Percentiles rank a stretch among this genome's conserved stretches.
Evolutionary conservation across 2,797 vertebrate species (phyloP).

Genomic region (Oryzias dopingdopingensis): DNA sequence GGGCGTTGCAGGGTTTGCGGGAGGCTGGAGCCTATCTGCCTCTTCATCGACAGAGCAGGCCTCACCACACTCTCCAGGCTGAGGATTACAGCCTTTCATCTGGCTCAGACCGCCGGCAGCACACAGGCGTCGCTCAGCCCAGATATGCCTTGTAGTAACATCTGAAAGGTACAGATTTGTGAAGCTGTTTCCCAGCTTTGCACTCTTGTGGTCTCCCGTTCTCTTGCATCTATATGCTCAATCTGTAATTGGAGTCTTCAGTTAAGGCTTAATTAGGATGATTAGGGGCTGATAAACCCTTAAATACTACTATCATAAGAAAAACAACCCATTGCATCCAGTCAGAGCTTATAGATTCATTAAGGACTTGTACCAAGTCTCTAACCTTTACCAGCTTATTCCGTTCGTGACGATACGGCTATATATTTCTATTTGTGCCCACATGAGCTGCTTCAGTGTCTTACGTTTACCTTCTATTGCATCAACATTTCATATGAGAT

Average conservation of each 20-base stretch:
- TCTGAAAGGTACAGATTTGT: conserved; percentile 42
- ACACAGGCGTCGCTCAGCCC: conserved; percentile 59
- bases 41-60: conserved; percentile 49
- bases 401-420: too few relatives aligned
- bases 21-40: conserved; percentile 41
- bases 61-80: conserved; percentile 49
- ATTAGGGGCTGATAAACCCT: conserved; percentile 13
- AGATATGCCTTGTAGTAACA: conserved; percentile 53
- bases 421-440: too few relatives aligned
- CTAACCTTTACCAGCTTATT: too few relatives aligned
- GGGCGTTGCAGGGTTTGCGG: conserved; percentile 38
- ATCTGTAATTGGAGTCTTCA: too few relatives aligned
- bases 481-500: too few relatives aligned
- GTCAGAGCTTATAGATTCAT: too few relatives aligned
- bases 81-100: conserved; percentile 69
- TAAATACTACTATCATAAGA: not conserved
- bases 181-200: conserved; percentile 42
- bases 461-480: too few relatives aligned
- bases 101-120: conserved; percentile 47
- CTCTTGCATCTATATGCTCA: too few relatives aligned
- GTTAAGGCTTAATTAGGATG: not conserved
- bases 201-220: conserved; percentile 32
- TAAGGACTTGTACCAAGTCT: too few relatives aligned
- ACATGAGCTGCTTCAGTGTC: too few relatives aligned
- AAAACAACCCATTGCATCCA: too few relatives aligned